These are phyloP conservation scores for Ptyas mucosa DNA, from an alignment of 2,113 vertebrate species.

Conservation along the genomic window DNA sequence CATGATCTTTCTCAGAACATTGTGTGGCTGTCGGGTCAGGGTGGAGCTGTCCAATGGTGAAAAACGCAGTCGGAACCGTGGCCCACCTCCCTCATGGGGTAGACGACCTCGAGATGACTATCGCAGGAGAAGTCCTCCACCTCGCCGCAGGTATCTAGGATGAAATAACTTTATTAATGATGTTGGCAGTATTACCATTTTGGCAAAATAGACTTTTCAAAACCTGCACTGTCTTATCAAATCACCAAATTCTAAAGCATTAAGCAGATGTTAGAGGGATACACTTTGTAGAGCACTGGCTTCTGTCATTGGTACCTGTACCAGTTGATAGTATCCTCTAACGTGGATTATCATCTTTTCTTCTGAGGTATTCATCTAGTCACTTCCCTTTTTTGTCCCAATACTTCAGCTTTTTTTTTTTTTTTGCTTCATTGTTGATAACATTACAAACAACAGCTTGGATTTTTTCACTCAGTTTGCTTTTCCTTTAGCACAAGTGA, in stretches of 20 bases:
- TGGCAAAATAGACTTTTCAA: slow-evolving; percentile 68
- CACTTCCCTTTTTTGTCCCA: slow-evolving; percentile 73
- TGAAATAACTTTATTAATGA: slow-evolving; percentile 39
- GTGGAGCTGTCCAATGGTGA: slow-evolving; percentile 96
- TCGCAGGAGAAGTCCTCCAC: slow-evolving; percentile 84
- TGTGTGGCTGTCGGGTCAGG: slow-evolving; percentile 90
- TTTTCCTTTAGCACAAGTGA: slow-evolving; percentile 59
- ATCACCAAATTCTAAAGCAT: slow-evolving; percentile 47
- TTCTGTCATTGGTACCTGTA: slow-evolving; percentile 72
- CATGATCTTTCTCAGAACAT: slow-evolving; percentile 67
- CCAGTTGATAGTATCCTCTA: slow-evolving; percentile 73
- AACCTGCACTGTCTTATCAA: slow-evolving; percentile 62
- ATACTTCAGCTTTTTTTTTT: slow-evolving; percentile 72
- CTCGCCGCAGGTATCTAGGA: slow-evolving; percentile 86
- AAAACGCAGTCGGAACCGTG: slow-evolving; percentile 90
- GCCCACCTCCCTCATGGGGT: slow-evolving; percentile 90
- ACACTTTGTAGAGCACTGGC: slow-evolving; percentile 74
- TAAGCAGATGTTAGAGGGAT: slow-evolving; percentile 39
- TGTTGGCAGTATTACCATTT: slow-evolving; percentile 55
- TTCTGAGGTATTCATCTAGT: slow-evolving; percentile 71
- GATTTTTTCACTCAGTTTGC: slow-evolving; percentile 66
- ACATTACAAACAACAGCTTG: slow-evolving; percentile 72
- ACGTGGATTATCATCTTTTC: slow-evolving; percentile 69
- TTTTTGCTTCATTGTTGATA: slow-evolving; percentile 73
- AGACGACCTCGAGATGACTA: slow-evolving; percentile 89